These are phyloP conservation scores for Axinella damicornis DNA, from an alignment of 37 sponge, comb jelly and placozoan species.

Conservation along the genomic window DNA sequence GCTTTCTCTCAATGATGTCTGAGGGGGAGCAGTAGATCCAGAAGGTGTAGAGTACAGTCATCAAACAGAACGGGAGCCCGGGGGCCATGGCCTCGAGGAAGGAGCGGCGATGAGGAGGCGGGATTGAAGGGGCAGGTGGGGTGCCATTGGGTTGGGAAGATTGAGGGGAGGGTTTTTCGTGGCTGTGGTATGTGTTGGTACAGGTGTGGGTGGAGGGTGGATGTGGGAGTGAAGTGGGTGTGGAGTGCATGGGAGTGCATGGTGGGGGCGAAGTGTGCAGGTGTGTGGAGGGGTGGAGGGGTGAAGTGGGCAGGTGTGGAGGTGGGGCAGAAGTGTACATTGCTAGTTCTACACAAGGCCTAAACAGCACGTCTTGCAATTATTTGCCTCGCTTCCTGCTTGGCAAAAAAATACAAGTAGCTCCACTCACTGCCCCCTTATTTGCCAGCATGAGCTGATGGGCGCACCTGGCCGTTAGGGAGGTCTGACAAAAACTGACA, in stretches of 20 bases:
- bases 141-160: not conserved
- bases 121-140: not conserved
- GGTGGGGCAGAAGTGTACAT: too few species aligned
- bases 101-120: not conserved
- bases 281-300: too few species aligned
- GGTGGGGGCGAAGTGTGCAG: too few species aligned
- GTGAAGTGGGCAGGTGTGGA: too few species aligned
- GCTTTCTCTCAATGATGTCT: constrained; percentile 53
- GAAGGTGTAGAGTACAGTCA: constrained; percentile 44
- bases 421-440: too few species aligned
- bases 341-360: too few species aligned
- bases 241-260: not conserved
- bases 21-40: constrained; percentile 63
- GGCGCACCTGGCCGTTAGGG: too few species aligned
- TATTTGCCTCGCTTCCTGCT: too few species aligned
- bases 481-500: too few species aligned
- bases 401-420: too few species aligned
- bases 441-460: too few species aligned
- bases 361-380: too few species aligned
- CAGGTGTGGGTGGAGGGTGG: not conserved
- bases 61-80: constrained; percentile 34
- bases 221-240: not conserved
- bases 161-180: not conserved
- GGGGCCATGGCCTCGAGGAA: constrained; percentile 52
- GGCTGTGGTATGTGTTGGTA: not conserved